Evolutionary conservation across 1,140 invertebrate species (phyloP), one percentile per base, ranked within the genome.

Genomic region (Hesperophylax magnus): DNA sequence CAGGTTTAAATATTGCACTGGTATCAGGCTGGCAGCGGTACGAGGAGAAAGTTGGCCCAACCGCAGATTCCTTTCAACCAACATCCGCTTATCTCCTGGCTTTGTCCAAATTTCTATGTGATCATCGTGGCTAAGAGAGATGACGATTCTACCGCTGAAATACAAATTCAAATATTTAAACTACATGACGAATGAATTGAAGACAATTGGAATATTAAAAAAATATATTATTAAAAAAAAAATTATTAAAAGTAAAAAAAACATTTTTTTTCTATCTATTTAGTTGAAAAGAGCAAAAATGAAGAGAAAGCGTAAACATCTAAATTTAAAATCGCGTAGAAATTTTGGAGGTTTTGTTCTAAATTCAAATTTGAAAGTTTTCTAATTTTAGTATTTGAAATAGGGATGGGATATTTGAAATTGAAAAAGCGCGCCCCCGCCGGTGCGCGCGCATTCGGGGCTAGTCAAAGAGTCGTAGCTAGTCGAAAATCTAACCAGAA

Each of bases 401-500:
- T 31, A 17, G 24, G 27, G 63, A 27, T 67, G 63, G 9, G 22
- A 67, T 34, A 14, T 47, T 47, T 11, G 8, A 69, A 47, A 69
- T 5, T 69, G 8, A 82, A 74, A 80, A 80, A 81, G 11, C 71
- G 71, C 71, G 71, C 71, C 47, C 67, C 53, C 71, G 52, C 20
- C 8, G 0, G 52, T 56, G 71, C 71, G 71, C 71, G 71, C 71
- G 71, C 71, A 75, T 27, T 53, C 71, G 71, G 71, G 52, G 71
- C 24, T 75, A 75, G 71, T 75, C 75, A 65, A 67, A 65, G 34
- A 61, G 79, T 8, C 63, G 74, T 60, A n/a, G 79, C 79, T 75
- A 67, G 77, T 58, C 67, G 61, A 63, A 74, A 71, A 78, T 81
- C 80, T 81, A 81, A 81, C 77, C 76, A 78, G 58, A 81, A 39